Percentiles rank a stretch among this genome's conserved stretches.
Evolutionary conservation across 2,888 invertebrate genomes (phyloP).

Genomic region (Allolobophora icterica): DNA sequence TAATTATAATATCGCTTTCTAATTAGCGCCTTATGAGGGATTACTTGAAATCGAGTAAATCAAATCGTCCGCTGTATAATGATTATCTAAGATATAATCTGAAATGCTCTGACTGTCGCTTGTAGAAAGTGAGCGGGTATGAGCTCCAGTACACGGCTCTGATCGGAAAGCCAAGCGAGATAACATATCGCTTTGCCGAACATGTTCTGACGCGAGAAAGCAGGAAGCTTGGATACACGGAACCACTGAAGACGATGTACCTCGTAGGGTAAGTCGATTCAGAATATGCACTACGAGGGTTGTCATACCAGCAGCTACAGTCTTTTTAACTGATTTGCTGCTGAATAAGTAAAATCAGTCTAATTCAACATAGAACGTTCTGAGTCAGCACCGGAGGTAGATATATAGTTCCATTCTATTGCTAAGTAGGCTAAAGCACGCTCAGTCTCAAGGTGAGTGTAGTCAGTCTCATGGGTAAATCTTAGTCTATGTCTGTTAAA

Average conservation of each 20-base stretch:
- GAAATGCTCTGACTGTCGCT: neutral
- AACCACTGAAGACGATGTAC: slow-evolving; percentile 61
- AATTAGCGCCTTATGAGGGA: too few relatives aligned
- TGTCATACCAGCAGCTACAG: neutral
- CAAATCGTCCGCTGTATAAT: slow-evolving; percentile 47
- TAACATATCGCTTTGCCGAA: slow-evolving; percentile 64
- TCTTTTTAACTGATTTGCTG: neutral
- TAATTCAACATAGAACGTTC: neutral
- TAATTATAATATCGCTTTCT: neutral
- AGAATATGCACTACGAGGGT: neutral
- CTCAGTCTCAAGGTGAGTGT: neutral
- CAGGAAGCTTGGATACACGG: slow-evolving; percentile 56
- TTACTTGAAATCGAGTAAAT: too few relatives aligned
- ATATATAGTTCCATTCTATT: neutral
- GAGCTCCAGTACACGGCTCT: slow-evolving; percentile 60
- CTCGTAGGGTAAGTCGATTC: slow-evolving; percentile 61
- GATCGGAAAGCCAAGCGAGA: slow-evolving; percentile 64
- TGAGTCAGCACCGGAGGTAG: neutral
- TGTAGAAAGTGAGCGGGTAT: slow-evolving; percentile 62
- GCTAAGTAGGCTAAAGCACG: neutral
- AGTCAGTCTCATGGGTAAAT: neutral
- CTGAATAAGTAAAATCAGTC: neutral
- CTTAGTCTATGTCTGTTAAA: neutral
- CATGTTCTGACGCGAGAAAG: slow-evolving; percentile 60
- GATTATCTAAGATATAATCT: neutral